Base-by-base conservation (phyloP, 2,113 vertebrate species). In the Puffinus mauretanicus region DNA sequence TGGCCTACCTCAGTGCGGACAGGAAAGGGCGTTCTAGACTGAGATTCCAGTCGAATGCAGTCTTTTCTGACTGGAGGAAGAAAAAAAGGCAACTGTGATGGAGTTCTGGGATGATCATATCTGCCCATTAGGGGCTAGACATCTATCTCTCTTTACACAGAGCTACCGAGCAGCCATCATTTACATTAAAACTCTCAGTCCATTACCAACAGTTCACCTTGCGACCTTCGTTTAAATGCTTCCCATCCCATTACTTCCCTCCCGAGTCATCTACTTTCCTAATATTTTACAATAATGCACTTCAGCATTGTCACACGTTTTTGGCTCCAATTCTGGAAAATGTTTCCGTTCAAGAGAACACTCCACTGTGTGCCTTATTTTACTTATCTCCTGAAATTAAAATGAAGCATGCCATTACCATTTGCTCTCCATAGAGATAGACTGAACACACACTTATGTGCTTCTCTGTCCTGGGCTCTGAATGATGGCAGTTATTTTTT, bases 321-420 rank as follows among this genome's bases (percentile, higher is more conserved):
- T 82, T 87, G 85, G 86, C 86, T 94, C 26, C 40, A 69, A 40
- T 79, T 94, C 82, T 88, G 80, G 88, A 94, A 97, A 92, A 86
- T 19, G 21, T 90, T 88, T 85, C 40, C 11, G 0, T 85, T 94
- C 66, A 82, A 81, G 73, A 72, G 88, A 93, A 78, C 73, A 70
- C 54, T 93, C n/a, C 46, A 73, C 77, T 44, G 42, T 61, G 73
- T 55, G 75, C 81, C 82, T 95, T 91, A 88, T 90, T 89, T 91
- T 85, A 79, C 54, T 94, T 94, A 91, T 96, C 88, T 92, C 40
- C 58, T 76, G 66, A 91, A 95, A 93, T 82, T 60, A 93, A 95
- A 96, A 88, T 42, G 73, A 86, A 91, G 61, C 73, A 67, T 71
- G 70, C 55, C 9, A 4, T 95, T 90, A 80, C 89, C 5, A 0